Evolutionary conservation across 1,140 invertebrate species (phyloP).

Genomic region (Nixonia krombeini): DNA sequence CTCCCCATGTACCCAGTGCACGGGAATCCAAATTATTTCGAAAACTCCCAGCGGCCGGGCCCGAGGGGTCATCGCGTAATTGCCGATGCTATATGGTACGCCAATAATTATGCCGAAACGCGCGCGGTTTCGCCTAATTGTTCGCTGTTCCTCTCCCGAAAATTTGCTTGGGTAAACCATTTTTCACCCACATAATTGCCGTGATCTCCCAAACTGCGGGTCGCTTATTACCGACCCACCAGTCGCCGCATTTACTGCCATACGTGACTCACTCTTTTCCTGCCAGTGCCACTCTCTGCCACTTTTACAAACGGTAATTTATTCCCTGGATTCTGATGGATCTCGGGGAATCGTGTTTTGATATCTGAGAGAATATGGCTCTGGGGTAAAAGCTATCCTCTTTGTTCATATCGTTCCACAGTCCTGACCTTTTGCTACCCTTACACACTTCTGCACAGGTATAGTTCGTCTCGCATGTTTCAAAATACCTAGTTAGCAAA

Average conservation of each 20-base stretch:
- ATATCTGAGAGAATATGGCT: too few species aligned
- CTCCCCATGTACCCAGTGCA: slow-evolving; percentile 23
- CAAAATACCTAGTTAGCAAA: too few species aligned
- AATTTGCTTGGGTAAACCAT: slow-evolving; percentile 56
- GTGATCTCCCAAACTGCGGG: slow-evolving; percentile 25
- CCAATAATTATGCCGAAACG: slow-evolving; percentile 40
- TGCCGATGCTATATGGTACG: slow-evolving; percentile 34
- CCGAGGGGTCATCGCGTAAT: slow-evolving; percentile 52
- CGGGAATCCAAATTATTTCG: slow-evolving; percentile 34
- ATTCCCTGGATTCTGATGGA: slow-evolving; percentile 38
- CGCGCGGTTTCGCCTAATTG: slow-evolving; percentile 46
- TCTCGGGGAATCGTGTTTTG: slow-evolving; percentile 2
- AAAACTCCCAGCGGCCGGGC: slow-evolving; percentile 14
- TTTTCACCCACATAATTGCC: slow-evolving; percentile 55
- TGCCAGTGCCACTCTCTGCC: slow-evolving; percentile 10
- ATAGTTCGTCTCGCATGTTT: too few species aligned
- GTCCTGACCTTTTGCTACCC: too few species aligned
- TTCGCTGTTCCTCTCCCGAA: slow-evolving; percentile 38
- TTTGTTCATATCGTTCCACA: too few species aligned
- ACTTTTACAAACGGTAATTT: slow-evolving; percentile 33
- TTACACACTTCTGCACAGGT: too few species aligned
- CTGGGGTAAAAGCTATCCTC: too few species aligned
- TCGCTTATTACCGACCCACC: slow-evolving; percentile 40
- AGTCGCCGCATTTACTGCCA: slow-evolving; percentile 13
- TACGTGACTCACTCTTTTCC: slow-evolving; percentile 12